A percentile compares a stretch with the other conserved stretches of the same genome.
These are phyloP conservation scores for Caenorhabditis imperialis DNA, from an alignment of 2,888 invertebrate species.

Conservation along the genomic window DNA sequence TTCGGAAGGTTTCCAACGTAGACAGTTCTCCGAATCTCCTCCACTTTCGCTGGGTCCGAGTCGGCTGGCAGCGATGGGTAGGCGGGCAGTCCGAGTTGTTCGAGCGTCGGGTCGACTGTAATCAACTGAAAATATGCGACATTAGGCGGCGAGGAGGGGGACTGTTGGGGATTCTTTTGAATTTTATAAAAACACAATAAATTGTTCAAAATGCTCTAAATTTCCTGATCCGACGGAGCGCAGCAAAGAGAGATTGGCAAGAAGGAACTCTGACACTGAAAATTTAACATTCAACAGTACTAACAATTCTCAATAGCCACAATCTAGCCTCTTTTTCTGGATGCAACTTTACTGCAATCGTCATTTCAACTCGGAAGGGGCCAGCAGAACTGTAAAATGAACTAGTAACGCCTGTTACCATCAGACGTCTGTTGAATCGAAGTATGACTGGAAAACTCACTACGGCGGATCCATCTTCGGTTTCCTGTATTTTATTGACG, in stretches of 20 bases:
- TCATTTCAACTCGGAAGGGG: constrained; percentile 45
- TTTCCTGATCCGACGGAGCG: constrained; percentile 41
- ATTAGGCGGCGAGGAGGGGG: constrained; percentile 5
- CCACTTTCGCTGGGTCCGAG: constrained; percentile 81
- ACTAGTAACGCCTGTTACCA: constrained; percentile 48
- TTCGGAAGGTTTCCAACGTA: constrained; percentile 86
- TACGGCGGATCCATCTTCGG: constrained; percentile 72
- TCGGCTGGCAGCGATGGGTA: constrained; percentile 93
- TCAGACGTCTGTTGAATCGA: constrained; percentile 33
- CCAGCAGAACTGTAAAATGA: constrained; percentile 52
- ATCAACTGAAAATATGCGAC: constrained; percentile 81
- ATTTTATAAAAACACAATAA: constrained; percentile 10
- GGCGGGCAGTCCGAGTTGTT: constrained; percentile 85
- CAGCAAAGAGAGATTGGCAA: constrained; percentile 37
- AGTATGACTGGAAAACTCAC: constrained; percentile 52
- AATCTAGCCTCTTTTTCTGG: constrained; percentile 39
- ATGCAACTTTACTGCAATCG: constrained; percentile 43
- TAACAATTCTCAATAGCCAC: constrained; percentile 26
- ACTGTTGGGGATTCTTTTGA: neutral
- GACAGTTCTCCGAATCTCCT: constrained; percentile 94
- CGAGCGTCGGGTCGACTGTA: constrained; percentile 91
- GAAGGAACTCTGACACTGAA: constrained; percentile 50
- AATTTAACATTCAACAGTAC: constrained; percentile 51
- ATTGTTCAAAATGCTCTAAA: constrained; percentile 6
- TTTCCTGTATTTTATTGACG: constrained; percentile 83